Conservation (phyloP, 1,140 invertebrate species). For the Drosophila ananassae region DNA sequence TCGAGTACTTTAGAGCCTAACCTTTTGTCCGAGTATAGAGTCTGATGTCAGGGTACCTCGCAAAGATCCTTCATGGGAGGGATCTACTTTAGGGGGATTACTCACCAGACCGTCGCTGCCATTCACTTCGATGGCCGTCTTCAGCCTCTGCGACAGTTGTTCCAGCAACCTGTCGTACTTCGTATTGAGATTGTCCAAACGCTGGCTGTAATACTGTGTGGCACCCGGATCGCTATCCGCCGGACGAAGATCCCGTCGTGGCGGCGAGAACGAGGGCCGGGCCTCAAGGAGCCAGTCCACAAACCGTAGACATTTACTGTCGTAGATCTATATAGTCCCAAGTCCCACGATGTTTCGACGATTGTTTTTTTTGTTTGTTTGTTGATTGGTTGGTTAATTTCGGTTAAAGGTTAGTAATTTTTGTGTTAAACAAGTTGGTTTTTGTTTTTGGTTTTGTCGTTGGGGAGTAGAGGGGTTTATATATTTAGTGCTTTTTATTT, state of each 20-base stretch:
- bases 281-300: conserved; percentile 92
- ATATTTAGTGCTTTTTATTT: conserved; percentile 84
- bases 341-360: conserved; percentile 12
- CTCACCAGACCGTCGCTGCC: conserved; percentile 87
- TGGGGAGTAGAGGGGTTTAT: conserved; percentile 24
- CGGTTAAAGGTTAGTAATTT: conserved; percentile 79
- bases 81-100: conserved; percentile 48
- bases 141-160: conserved; percentile 88
- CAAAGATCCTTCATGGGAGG: conserved; percentile 21
- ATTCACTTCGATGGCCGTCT: conserved; percentile 84
- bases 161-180: conserved; percentile 91
- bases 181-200: conserved; percentile 92
- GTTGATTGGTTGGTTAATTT: conserved; percentile 71
- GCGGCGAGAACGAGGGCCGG: conserved; percentile 82
- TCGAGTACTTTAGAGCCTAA: conserved; percentile 6
- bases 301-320: conserved; percentile 92
- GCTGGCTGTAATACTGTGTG: conserved; percentile 91
- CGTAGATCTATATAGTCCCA: conserved; percentile 88
- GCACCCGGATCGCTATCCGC: conserved; percentile 85
- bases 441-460: conserved; percentile 32
- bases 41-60: conserved; percentile 49
- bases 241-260: conserved; percentile 79
- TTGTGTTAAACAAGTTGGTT: conserved; percentile 70
- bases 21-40: conserved; percentile 38
- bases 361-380: conserved; percentile 38